These are phyloP conservation scores for Elmis aenea DNA, from an alignment of 2,888 invertebrate genomes.

Conservation along the genomic window DNA sequence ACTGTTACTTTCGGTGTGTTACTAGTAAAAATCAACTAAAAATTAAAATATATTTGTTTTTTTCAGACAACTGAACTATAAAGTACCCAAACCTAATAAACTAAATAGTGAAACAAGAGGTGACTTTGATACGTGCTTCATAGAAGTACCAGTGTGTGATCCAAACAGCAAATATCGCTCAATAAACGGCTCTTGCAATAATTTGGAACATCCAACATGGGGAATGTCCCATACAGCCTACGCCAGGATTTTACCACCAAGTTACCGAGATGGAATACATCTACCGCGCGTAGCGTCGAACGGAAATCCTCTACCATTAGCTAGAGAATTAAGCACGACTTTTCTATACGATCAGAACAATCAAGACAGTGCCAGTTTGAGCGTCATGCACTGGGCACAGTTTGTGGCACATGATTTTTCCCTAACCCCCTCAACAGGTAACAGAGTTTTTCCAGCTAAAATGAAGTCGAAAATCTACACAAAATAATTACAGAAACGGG, in stretches of 20 bases:
- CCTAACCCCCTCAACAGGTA: conserved; percentile 55
- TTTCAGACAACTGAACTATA: conserved; percentile 1
- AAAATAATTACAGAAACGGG: no score
- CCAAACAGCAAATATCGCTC: conserved; percentile 56
- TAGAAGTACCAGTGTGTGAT: conserved; percentile 43
- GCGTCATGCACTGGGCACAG: conserved; percentile 77
- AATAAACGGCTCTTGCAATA: conserved; percentile 81
- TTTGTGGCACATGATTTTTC: conserved; percentile 72
- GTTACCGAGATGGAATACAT: conserved; percentile 63
- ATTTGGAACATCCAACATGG: conserved; percentile 62
- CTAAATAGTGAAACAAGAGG: not conserved
- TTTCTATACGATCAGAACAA: conserved; percentile 57
- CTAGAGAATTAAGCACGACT: conserved; percentile 60
- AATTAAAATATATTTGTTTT: no score
- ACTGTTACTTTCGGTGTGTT: no score
- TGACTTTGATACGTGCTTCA: conserved; percentile 3
- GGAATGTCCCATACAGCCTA: conserved; percentile 63
- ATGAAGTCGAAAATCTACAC: no score
- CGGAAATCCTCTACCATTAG: conserved; percentile 56
- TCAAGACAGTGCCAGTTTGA: conserved; percentile 60
- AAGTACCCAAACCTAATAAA: not conserved
- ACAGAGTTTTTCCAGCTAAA: no score
- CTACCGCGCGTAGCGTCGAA: conserved; percentile 49
- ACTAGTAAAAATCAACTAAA: no score
- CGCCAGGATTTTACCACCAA: conserved; percentile 61